phyloP scores from a whole-genome alignment of 2,888 invertebrate species.

The Aspidiotus rigidus region DNA sequence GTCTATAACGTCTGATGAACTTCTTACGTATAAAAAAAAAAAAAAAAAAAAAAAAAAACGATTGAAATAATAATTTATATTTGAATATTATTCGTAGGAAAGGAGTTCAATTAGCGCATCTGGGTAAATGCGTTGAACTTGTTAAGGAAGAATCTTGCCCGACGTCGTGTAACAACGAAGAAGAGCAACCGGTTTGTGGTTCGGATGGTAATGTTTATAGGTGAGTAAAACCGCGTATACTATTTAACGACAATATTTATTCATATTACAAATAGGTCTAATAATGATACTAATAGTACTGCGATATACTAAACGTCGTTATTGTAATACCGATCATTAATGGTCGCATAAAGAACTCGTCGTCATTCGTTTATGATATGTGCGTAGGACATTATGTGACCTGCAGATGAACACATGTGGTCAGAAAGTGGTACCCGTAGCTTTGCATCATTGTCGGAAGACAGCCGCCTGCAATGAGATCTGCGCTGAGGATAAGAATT shows the following conservation, averaged over 20 bases:
- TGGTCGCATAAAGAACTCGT: slow-evolving; percentile 3
- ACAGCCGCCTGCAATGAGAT: slow-evolving; percentile 68
- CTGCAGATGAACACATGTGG: slow-evolving; percentile 74
- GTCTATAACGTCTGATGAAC: too few relatives aligned
- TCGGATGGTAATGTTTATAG: slow-evolving; percentile 83
- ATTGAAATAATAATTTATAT: not conserved
- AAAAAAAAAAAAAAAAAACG: not conserved
- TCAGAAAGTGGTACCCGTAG: slow-evolving; percentile 72
- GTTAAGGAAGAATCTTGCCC: slow-evolving; percentile 56
- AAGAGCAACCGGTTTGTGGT: slow-evolving; percentile 69
- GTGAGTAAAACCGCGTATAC: slow-evolving; percentile 43
- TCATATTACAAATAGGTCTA: too few relatives aligned
- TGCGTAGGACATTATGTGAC: slow-evolving; percentile 67
- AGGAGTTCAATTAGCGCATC: slow-evolving; percentile 77
- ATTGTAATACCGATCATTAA: not conserved
- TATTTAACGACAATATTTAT: not conserved
- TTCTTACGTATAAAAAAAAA: not conserved
- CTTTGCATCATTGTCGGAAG: slow-evolving; percentile 72
- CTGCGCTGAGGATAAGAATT: slow-evolving; percentile 60
- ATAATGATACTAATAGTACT: too few relatives aligned
- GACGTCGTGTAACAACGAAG: slow-evolving; percentile 50
- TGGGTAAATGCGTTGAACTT: slow-evolving; percentile 74
- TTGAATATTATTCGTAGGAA: slow-evolving; percentile 49
- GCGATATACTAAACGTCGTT: too few relatives aligned
- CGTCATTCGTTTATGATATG: not conserved